Evolutionary conservation across 64 coral and sea anemone genomes (phyloP), one percentile per base, ranked within the genome.

Genomic region (Pocillopora verrucosa): DNA sequence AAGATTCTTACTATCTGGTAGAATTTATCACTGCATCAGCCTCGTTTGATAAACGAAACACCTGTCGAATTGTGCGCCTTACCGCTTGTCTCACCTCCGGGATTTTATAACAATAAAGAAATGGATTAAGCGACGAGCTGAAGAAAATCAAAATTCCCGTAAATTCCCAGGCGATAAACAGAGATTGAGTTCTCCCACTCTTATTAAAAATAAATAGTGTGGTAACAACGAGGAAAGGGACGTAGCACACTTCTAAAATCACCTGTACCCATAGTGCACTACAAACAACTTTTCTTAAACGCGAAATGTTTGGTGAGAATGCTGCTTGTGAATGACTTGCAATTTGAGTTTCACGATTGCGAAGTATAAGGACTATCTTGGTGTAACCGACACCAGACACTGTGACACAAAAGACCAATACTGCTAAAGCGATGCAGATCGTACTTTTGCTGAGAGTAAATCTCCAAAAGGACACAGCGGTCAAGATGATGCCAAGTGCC

Each of bases 91-190:
- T 68, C 14, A 69, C 56, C 30, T 72, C 83, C 4, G 65, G 13
- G 30, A 70, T 69, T 36, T 73, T 69, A n/a, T 16, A 86, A 11
- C 83, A 72, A 16, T 73, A 86, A 57, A 79, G 10, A 60, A 79
- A 79, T 1, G 77, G 77, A 56, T 79, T 79, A 14, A 79, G 56
- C 15, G 77, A 60, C 22, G 77, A 79, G 56, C 57, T 79, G 14
- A 79, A 60, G 20, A 59, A 79, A 58, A 79, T 58, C 25, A 79
- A 79, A 11, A 25, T 79, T 20, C 20, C 16, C 20, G 77, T 79
- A 19, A 59, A 79, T 34, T 58, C 77, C 77, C 77, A 79, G 26
- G 57, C 77, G 0, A 60, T 79, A 15, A 25, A 79, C 10, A 79
- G 56, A 15, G 77, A 60, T 15, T 17, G 13, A 3, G 56, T 24